phyloP scores from a whole-genome alignment of 2,888 invertebrate genomes.

The Eurytoma adleriae region DNA sequence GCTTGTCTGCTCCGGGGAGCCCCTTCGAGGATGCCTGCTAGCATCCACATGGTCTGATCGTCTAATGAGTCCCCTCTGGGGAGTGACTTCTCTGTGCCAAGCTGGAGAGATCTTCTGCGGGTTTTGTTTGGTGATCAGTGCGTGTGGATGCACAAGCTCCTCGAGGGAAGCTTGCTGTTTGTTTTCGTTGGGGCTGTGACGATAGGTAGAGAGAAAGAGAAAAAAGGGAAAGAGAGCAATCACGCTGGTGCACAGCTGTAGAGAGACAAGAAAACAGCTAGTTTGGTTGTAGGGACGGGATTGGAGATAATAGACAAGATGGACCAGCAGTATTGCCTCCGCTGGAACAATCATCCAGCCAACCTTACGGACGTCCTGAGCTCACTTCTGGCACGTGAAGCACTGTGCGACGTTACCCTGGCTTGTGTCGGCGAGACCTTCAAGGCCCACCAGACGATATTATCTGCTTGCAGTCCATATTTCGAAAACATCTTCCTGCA shows the following conservation, averaged over 20 bases:
- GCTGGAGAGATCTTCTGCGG: background rate
- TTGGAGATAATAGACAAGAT: constrained; percentile 77
- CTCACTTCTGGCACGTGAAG: constrained; percentile 91
- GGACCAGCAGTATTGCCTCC: constrained; percentile 94
- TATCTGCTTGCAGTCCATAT: constrained; percentile 95
- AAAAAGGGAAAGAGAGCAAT: constrained; percentile 39
- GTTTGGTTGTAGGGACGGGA: constrained; percentile 71
- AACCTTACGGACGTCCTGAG: constrained; percentile 94
- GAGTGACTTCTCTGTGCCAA: background rate
- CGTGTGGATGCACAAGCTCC: background rate
- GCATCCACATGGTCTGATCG: constrained; percentile 26
- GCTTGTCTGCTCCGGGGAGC: too few relatives aligned
- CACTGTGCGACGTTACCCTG: constrained; percentile 94
- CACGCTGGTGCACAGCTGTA: constrained; percentile 36
- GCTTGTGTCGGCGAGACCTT: constrained; percentile 94
- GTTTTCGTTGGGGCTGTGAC: background rate
- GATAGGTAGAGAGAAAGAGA: background rate
- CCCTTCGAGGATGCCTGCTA: background rate
- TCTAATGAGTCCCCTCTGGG: constrained; percentile 7
- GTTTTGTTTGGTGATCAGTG: constrained; percentile 5
- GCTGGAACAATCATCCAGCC: constrained; percentile 96
- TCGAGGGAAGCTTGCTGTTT: constrained; percentile 23
- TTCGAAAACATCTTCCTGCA: constrained; percentile 94
- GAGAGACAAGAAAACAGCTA: constrained; percentile 36
- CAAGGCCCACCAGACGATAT: constrained; percentile 94